Evolutionary conservation across 2,113 vertebrate species (phyloP).

Genomic region (Odobenus rosmarus): DNA sequence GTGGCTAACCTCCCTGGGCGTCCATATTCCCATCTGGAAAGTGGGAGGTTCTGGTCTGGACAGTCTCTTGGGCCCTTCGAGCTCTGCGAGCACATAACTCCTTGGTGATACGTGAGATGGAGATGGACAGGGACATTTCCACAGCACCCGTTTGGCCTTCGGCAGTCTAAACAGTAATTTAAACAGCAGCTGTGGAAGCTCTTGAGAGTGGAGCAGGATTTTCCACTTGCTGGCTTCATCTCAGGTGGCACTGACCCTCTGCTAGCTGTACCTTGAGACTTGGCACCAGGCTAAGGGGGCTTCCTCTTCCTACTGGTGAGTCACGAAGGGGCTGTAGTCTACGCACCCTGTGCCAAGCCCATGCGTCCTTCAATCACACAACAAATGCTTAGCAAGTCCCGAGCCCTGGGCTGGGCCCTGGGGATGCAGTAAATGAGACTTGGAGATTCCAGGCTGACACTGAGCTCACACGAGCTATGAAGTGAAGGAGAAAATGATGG

Average conservation of each 20-base stretch:
- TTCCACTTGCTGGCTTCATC: background rate
- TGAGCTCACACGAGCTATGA: background rate
- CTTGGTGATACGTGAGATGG: background rate
- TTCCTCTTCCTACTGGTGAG: background rate
- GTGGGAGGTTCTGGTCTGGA: background rate
- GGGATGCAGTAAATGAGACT: accelerated
- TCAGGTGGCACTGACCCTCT: background rate
- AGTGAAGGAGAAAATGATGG: background rate
- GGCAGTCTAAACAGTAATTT: background rate
- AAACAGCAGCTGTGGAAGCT: background rate
- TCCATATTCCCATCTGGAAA: background rate
- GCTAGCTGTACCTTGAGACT: accelerated
- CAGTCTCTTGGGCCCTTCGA: background rate
- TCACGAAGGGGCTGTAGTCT: accelerated
- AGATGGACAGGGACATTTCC: background rate
- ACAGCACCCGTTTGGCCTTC: background rate
- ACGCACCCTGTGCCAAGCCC: accelerated
- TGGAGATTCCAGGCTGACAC: too few species aligned
- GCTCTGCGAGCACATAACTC: background rate
- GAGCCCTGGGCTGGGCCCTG: background rate
- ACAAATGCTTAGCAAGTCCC: background rate
- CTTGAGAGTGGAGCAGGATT: background rate
- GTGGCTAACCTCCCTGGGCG: background rate
- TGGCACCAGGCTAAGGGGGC: background rate
- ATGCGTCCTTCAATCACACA: accelerated